Evolutionary conservation across 2,113 vertebrate species (phyloP).

Genomic region (Misgurnus anguillicaudatus): DNA sequence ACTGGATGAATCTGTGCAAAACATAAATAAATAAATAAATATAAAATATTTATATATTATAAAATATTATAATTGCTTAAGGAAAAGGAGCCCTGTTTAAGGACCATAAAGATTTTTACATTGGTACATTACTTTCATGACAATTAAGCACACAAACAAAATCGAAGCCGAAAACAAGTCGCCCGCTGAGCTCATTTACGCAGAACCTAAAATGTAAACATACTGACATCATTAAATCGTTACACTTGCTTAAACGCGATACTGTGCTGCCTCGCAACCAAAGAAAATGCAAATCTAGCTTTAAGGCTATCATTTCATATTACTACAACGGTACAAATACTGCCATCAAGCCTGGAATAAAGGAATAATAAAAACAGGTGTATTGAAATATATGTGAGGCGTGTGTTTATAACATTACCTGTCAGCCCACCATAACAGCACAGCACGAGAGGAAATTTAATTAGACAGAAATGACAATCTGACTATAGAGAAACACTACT

Average conservation of each 20-base stretch:
- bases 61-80: too few species aligned
- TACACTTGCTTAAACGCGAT: background rate
- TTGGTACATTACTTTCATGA: too few species aligned
- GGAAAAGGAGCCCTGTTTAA: too few species aligned
- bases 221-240: too few species aligned
- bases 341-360: background rate
- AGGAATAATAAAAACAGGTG: background rate
- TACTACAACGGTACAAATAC: background rate
- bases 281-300: constrained; percentile 2
- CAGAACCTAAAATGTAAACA: too few species aligned
- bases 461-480: constrained; percentile 49
- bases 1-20: too few species aligned
- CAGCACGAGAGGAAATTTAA: constrained; percentile 42
- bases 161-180: too few species aligned
- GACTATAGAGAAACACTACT: constrained; percentile 27
- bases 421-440: constrained; percentile 38
- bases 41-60: too few species aligned
- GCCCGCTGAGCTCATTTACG: too few species aligned
- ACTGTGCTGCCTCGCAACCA: background rate
- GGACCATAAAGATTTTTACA: too few species aligned
- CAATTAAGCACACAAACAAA: too few species aligned
- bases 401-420: constrained; percentile 47
- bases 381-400: constrained; percentile 30
- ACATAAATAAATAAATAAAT: too few species aligned
- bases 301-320: background rate